Evolutionary conservation across 2,113 vertebrate genomes (phyloP).

Genomic region (Craseonycteris thonglongyai): DNA sequence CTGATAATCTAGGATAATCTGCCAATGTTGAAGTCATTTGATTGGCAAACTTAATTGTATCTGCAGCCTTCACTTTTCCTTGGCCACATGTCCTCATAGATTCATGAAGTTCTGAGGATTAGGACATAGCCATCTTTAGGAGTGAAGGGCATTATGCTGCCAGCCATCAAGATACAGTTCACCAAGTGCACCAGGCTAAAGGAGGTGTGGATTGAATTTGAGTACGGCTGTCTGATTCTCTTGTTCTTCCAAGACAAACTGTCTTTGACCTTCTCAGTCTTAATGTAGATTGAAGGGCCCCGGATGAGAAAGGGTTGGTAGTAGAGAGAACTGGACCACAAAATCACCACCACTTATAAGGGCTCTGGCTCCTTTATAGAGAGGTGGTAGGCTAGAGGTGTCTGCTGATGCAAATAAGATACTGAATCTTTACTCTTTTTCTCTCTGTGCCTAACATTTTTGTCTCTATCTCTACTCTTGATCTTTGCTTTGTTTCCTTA

Average conservation of each 20-base stretch:
- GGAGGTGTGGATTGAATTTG: too few relatives aligned
- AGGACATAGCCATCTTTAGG: background rate
- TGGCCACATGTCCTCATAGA: background rate
- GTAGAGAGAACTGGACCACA: background rate
- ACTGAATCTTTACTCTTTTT: background rate
- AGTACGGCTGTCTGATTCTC: background rate
- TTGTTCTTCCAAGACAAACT: background rate
- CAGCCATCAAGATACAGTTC: background rate
- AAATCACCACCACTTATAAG: background rate
- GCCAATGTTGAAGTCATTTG: background rate
- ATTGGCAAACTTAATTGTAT: background rate
- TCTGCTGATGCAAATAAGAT: background rate
- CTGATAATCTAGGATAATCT: background rate
- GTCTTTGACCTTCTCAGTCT: background rate
- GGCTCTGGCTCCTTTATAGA: background rate
- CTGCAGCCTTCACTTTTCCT: background rate
- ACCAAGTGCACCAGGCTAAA: background rate
- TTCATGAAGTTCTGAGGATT: background rate
- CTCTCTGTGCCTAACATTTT: background rate
- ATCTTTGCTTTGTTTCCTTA: background rate
- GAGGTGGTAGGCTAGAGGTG: background rate
- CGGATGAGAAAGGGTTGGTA: background rate
- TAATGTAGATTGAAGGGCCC: background rate
- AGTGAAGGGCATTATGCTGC: background rate
- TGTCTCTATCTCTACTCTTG: background rate